Evolutionary conservation across 2,113 vertebrate species (phyloP).

Genomic region (Marmota flaviventris): DNA sequence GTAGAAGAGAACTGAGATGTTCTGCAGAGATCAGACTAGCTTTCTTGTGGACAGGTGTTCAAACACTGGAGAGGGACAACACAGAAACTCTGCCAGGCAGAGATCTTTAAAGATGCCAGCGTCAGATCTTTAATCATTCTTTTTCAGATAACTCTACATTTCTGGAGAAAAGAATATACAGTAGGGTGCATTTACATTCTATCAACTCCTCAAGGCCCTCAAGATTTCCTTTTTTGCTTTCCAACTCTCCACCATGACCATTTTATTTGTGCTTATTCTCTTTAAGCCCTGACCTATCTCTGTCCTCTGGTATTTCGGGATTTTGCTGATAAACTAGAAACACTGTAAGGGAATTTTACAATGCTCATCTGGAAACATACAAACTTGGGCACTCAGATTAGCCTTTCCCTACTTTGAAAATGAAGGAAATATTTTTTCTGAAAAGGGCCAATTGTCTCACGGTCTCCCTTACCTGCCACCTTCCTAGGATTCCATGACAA

Average conservation of each 20-base stretch:
- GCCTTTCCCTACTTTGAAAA: neutral
- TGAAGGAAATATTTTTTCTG: neutral
- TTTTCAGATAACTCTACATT: neutral
- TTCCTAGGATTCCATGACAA: neutral
- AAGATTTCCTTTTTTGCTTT: neutral
- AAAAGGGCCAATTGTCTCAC: neutral
- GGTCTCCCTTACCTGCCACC: neutral
- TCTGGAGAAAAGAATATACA: neutral
- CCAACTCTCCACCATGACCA: neutral
- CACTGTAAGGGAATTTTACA: neutral
- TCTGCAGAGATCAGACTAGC: neutral
- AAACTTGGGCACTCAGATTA: neutral
- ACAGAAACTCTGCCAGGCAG: neutral
- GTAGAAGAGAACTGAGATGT: neutral
- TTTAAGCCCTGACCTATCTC: neutral
- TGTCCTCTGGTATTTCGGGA: neutral
- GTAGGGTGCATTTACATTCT: neutral
- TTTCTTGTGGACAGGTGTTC: neutral
- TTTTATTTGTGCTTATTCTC: neutral
- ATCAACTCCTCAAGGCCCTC: neutral
- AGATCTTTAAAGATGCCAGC: neutral
- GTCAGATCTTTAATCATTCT: neutral
- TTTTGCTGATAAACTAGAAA: slow-evolving; percentile 1
- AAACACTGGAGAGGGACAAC: neutral
- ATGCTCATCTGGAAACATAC: neutral